Evolutionary conservation across 1,140 invertebrate genomes (phyloP), one percentile per base, ranked within the genome.

Genomic region (Tetramorium parvispinum): DNA sequence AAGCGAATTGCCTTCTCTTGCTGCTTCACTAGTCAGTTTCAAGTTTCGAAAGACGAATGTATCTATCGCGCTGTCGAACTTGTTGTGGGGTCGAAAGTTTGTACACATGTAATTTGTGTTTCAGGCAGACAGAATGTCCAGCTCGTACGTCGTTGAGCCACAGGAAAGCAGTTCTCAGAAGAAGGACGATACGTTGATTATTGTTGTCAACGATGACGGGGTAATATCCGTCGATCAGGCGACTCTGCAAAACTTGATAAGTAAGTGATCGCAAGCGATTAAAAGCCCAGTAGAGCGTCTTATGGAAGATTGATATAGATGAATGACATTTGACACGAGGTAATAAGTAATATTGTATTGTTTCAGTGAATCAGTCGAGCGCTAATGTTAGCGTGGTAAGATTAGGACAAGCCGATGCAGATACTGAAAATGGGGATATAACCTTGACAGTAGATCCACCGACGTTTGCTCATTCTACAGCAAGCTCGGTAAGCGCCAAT

Each of bases 161-260:
- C 91, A 92, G 32, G 93, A 94, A 32, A 93, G 86, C 81, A 88
- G 61, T 55, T 88, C 91, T 13, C 70, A 77, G 6, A 95, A 95
- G 78, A 94, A 95, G 79, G 95, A 95, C 73, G 94, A 96, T 65
- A 96, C 94, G 57, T 93, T 97, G 89, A 97, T 97, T 88, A 96
- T 97, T 94, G 96, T 97, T 91, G 96, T 97, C 91, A 97, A 97
- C 91, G 97, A 97, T 94, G 97, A 97, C 95, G 97, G 97, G 89
- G 96, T 96, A 57, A 95, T 97, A 85, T 97, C 96, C 61, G 96
- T 97, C 37, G 97, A 97, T 94, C 96, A 97, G 92, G 96, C 96
- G 85, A 96, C 97, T 91, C 95, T 97, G 51, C 96, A 97, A 87
- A 97, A 96, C 89, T 95, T 97, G 61, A 96, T 97, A 95, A 96